These are phyloP conservation scores for Mylabris phalerata DNA, from an alignment of 1,140 invertebrate genomes.

Conservation along the genomic window DNA sequence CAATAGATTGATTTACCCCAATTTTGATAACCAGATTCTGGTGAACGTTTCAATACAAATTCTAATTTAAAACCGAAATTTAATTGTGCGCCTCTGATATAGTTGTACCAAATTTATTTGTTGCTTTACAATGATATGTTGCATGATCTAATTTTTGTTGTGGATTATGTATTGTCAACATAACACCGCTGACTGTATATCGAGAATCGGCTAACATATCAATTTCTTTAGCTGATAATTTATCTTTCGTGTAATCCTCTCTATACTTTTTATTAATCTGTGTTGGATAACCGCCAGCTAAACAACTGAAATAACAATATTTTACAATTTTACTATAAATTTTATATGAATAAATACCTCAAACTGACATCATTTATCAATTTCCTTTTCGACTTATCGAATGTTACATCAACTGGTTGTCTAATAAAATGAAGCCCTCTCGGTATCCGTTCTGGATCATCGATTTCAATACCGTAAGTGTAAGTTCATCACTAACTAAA, in stretches of 20 bases:
- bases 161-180: slow-evolving; percentile 83
- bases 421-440: slow-evolving; percentile 81
- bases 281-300: slow-evolving; percentile 83
- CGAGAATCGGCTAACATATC: slow-evolving; percentile 67
- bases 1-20: slow-evolving; percentile 92
- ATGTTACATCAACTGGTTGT: slow-evolving; percentile 75
- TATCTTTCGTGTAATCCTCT: slow-evolving; percentile 78
- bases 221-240: slow-evolving; percentile 60
- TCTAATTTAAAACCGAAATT: slow-evolving; percentile 88
- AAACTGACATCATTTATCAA: slow-evolving; percentile 67
- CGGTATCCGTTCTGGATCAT: slow-evolving; percentile 72
- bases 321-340: too few species aligned
- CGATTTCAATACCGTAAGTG: slow-evolving; percentile 70
- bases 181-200: slow-evolving; percentile 85
- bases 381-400: slow-evolving; percentile 68
- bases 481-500: slow-evolving; percentile 62
- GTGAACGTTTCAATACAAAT: slow-evolving; percentile 80
- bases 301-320: slow-evolving; percentile 49
- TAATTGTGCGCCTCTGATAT: slow-evolving; percentile 77
- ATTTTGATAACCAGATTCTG: slow-evolving; percentile 78
- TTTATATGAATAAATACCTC: slow-evolving; percentile 36
- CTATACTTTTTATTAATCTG: slow-evolving; percentile 89
- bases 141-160: slow-evolving; percentile 73
- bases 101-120: slow-evolving; percentile 83
- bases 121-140: slow-evolving; percentile 85